These are phyloP conservation scores for Hemitrygon akajei DNA, from an alignment of 2,797 vertebrate species.

Conservation along the genomic window DNA sequence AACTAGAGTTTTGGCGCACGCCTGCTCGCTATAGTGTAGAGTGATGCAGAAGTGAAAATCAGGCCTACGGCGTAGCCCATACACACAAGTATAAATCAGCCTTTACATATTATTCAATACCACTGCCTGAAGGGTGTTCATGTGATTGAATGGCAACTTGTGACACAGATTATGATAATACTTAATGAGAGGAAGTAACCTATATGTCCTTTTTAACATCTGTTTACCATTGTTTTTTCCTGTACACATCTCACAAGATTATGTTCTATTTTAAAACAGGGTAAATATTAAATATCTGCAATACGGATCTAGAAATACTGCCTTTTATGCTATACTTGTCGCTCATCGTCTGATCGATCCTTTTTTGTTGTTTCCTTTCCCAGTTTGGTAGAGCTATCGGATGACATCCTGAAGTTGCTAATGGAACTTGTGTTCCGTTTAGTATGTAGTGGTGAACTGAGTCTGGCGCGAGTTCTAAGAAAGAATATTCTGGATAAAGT, in stretches of 20 bases:
- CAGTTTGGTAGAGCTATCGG: slow-evolving; percentile 90
- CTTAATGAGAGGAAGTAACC: not conserved
- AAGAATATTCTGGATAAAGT: slow-evolving; percentile 96
- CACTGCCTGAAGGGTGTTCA: not conserved
- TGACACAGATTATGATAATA: not conserved
- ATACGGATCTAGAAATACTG: not conserved
- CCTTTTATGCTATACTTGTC: not conserved
- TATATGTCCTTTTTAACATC: not conserved
- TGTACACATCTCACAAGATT: slow-evolving; percentile 13
- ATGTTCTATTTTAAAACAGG: not conserved
- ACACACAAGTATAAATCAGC: too few relatives aligned
- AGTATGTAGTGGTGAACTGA: slow-evolving; percentile 90
- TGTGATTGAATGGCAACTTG: not conserved
- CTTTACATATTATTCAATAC: not conserved
- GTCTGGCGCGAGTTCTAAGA: slow-evolving; percentile 84
- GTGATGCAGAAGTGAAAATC: too few relatives aligned
- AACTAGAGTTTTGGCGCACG: too few relatives aligned
- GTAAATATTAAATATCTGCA: not conserved
- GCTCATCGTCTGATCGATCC: not conserved
- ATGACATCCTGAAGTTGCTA: slow-evolving; percentile 89
- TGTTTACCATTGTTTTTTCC: not conserved
- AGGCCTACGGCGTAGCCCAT: too few relatives aligned
- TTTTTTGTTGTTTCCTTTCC: not conserved
- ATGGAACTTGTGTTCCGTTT: slow-evolving; percentile 93
- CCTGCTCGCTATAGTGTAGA: too few relatives aligned